Conservation (phyloP, 2,797 vertebrate species). For the Coluber constrictor region DNA sequence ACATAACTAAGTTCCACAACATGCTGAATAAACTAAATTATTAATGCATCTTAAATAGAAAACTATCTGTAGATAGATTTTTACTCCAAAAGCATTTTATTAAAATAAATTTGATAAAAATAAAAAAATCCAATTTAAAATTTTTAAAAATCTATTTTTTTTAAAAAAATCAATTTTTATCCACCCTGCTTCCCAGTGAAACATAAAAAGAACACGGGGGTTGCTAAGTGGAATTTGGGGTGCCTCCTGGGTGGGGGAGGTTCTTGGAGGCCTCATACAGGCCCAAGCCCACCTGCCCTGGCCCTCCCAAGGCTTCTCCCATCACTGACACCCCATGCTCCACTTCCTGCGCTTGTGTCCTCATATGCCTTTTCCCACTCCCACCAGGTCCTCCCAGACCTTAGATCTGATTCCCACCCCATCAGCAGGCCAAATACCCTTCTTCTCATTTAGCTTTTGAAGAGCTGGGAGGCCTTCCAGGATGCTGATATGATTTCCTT, state of each 20-base stretch:
- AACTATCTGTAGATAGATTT: too few relatives aligned
- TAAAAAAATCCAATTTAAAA: too few relatives aligned
- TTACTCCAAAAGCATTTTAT: too few relatives aligned
- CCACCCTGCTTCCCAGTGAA: background rate
- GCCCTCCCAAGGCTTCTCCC: background rate
- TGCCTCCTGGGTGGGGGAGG: background rate
- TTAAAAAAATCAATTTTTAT: too few relatives aligned
- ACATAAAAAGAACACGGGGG: background rate
- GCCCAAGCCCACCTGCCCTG: background rate
- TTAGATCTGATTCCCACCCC: background rate
- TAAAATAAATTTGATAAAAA: too few relatives aligned
- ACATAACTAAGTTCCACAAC: too few relatives aligned
- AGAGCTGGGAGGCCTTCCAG: background rate
- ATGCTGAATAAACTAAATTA: too few relatives aligned
- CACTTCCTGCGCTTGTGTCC: background rate
- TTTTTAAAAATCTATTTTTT: too few relatives aligned
- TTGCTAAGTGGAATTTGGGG: background rate
- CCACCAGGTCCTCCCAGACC: background rate
- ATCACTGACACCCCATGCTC: background rate
- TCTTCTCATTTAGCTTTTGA: background rate
- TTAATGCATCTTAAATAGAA: too few relatives aligned
- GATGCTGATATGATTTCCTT: background rate
- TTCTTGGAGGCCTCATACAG: background rate
- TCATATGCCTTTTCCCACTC: background rate
- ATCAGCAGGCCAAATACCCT: background rate